Evolutionary conservation across 2,113 vertebrate species (phyloP).

Genomic region (Microtus montanus): DNA sequence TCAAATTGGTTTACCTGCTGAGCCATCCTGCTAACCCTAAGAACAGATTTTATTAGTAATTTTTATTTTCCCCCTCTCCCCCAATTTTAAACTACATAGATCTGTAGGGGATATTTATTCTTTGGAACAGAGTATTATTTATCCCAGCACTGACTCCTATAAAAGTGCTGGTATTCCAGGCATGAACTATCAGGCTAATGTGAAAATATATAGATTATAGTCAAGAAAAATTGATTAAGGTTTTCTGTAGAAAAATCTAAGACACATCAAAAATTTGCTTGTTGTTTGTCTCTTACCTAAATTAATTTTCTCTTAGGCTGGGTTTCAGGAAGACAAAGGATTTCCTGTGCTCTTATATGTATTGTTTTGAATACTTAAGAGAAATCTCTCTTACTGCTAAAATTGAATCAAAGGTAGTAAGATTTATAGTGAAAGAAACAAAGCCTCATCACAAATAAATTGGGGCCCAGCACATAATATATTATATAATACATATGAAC

Average conservation of each 20-base stretch:
- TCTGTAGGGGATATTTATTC: not conserved
- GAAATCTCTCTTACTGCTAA: not conserved
- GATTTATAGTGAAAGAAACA: not conserved
- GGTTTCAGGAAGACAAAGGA: not conserved
- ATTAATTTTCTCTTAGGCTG: not conserved
- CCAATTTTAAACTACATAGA: not conserved
- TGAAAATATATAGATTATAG: not conserved
- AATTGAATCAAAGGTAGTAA: not conserved
- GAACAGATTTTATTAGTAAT: not conserved
- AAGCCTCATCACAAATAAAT: not conserved
- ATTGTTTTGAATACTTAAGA: not conserved
- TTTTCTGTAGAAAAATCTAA: not conserved
- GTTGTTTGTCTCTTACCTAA: not conserved
- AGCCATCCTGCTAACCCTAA: not conserved
- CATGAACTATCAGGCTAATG: not conserved
- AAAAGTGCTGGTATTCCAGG: not conserved
- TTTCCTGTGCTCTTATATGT: not conserved
- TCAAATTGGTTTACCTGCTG: not conserved
- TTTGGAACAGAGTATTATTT: not conserved
- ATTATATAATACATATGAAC: not conserved
- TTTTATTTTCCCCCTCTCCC: not conserved
- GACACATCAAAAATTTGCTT: not conserved
- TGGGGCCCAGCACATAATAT: slow-evolving; percentile 3
- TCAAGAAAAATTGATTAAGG: not conserved
- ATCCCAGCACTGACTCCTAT: no score